A percentile compares a stretch with the other conserved stretches of the same genome.
Evolutionary conservation across 2,797 vertebrate genomes (phyloP).

Genomic region (Hoplostethus atlanticus): DNA sequence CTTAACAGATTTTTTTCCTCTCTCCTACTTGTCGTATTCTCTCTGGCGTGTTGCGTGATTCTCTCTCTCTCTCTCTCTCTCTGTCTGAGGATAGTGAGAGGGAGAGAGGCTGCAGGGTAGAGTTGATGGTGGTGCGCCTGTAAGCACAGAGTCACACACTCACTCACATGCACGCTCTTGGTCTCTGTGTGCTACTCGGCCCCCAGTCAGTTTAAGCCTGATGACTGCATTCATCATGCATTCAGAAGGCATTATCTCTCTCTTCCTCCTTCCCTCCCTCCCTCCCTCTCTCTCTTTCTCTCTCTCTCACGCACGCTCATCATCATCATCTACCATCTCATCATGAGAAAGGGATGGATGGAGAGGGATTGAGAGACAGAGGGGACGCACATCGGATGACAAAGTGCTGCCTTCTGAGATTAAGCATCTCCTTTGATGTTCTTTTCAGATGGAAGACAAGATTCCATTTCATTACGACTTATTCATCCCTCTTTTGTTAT

Average conservation of each 20-base stretch:
- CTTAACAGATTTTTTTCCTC: slow-evolving; percentile 38
- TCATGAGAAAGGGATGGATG: slow-evolving; percentile 63
- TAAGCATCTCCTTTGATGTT: slow-evolving; percentile 72
- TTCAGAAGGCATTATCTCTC: slow-evolving; percentile 86
- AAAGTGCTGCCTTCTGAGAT: slow-evolving; percentile 63
- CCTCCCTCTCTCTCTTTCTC: slow-evolving; percentile 37
- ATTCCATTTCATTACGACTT: slow-evolving; percentile 59
- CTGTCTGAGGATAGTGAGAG: slow-evolving; percentile 85
- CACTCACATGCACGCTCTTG: slow-evolving; percentile 73
- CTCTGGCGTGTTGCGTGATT: slow-evolving; percentile 54
- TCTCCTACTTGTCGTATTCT: slow-evolving; percentile 51
- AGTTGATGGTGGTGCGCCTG: slow-evolving; percentile 80
- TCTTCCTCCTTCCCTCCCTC: slow-evolving; percentile 42
- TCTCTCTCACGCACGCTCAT: slow-evolving; percentile 58
- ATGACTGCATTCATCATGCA: slow-evolving; percentile 90
- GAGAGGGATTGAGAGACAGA: slow-evolving; percentile 60
- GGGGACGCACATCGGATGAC: slow-evolving; percentile 49
- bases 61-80: slow-evolving; percentile 55
- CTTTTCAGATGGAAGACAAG: slow-evolving; percentile 66
- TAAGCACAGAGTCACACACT: slow-evolving; percentile 77
- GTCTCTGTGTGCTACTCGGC: slow-evolving; percentile 59
- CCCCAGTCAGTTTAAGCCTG: slow-evolving; percentile 81
- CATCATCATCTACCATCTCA: slow-evolving; percentile 71
- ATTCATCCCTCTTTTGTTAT: slow-evolving; percentile 66
- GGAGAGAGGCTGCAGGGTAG: slow-evolving; percentile 77